phyloP scores from a whole-genome alignment of 2,888 invertebrate species.

The Ormia ochracea region DNA sequence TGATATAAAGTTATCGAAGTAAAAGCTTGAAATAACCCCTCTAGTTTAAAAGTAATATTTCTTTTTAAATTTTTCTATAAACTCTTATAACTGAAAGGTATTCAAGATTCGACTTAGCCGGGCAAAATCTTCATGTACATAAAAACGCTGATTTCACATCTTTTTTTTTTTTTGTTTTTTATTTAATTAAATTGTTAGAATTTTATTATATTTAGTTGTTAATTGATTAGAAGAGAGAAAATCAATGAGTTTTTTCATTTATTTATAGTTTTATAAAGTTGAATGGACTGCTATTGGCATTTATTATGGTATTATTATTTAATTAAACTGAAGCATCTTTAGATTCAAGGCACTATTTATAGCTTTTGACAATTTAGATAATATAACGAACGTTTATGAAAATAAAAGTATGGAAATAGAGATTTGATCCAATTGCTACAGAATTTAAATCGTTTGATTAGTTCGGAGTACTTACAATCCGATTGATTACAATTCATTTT shows the following conservation, averaged over 20 bases:
- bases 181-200: conserved; percentile 31
- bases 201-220: conserved; percentile 7
- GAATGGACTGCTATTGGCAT: not conserved
- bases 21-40: too few relatives aligned
- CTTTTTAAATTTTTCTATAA: too few relatives aligned
- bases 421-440: too few relatives aligned
- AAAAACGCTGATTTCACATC: not conserved
- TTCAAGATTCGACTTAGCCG: not conserved
- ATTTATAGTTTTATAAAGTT: not conserved
- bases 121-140: not conserved
- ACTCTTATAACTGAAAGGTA: too few relatives aligned
- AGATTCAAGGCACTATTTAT: not conserved
- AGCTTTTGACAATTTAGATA: not conserved
- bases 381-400: too few relatives aligned
- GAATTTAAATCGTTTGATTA: too few relatives aligned
- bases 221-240: conserved; percentile 30
- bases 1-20: too few relatives aligned
- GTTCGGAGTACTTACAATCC: too few relatives aligned
- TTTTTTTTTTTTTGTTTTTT: not conserved
- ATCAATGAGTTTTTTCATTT: not conserved
- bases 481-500: too few relatives aligned
- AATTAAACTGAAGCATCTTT: not conserved
- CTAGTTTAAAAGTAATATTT: too few relatives aligned
- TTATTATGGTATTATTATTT: not conserved
- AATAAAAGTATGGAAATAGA: too few relatives aligned